phyloP scores from a whole-genome alignment of 2,888 invertebrate species.

The Agrypnus murinus region DNA sequence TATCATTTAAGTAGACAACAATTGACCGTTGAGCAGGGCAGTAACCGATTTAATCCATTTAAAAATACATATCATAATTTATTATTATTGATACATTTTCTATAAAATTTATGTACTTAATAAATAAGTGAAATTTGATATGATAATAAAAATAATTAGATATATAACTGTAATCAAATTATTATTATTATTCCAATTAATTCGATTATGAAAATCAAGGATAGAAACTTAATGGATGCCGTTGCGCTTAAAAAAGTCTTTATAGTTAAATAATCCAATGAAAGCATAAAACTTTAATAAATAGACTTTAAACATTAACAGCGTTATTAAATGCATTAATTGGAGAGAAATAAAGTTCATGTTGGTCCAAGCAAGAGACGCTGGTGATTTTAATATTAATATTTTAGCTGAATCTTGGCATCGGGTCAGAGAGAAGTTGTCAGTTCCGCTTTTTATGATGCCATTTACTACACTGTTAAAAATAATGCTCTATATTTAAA shows the following conservation, averaged over 20 bases:
- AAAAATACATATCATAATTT: not conserved
- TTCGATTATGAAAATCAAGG: no score
- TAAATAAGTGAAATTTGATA: no score
- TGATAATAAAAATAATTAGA: no score
- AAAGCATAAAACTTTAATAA: no score
- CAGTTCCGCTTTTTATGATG: constrained; percentile 39
- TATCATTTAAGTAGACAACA: no score
- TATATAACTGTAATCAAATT: no score
- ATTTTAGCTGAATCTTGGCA: constrained; percentile 38
- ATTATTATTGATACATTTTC: not conserved
- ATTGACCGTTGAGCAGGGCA: constrained; percentile 42
- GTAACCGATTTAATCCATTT: constrained; percentile 36
- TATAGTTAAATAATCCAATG: no score
- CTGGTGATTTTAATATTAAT: constrained; percentile 31
- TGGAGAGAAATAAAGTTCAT: constrained; percentile 5
- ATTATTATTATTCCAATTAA: no score
- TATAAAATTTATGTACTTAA: not conserved
- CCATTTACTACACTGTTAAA: constrained; percentile 38
- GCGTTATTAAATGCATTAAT: constrained; percentile 12
- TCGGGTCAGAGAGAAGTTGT: constrained; percentile 40
- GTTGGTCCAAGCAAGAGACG: constrained; percentile 15
- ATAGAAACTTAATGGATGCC: no score
- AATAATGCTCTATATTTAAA: constrained; percentile 31
- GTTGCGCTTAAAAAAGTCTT: no score
- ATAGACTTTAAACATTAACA: constrained; percentile 13